Conservation (phyloP, 2,797 vertebrate species). For the Moxostoma hubbsi region DNA sequence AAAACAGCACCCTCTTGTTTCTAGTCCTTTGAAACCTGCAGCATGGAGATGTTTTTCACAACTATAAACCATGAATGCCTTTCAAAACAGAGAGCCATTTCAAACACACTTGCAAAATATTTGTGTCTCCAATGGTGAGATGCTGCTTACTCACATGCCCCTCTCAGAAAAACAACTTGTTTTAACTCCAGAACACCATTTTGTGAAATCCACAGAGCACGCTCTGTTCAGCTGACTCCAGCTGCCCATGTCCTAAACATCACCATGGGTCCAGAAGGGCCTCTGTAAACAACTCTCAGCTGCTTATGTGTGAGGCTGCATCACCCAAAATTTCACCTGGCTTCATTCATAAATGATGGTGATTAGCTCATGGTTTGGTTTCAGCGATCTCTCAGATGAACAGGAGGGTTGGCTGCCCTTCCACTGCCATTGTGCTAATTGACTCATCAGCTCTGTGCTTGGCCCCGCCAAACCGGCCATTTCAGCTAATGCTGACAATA, state of each 20-base stretch:
- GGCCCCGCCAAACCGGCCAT: constrained; percentile 38
- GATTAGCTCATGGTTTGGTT: constrained; percentile 33
- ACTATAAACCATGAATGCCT: constrained; percentile 23
- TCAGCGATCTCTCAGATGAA: constrained; percentile 36
- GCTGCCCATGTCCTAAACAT: constrained; percentile 18
- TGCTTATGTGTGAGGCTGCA: constrained; percentile 11
- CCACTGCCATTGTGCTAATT: constrained; percentile 51
- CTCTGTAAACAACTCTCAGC: constrained; percentile 30
- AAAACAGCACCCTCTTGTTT: neutral
- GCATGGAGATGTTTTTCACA: constrained; percentile 21
- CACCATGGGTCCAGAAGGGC: constrained; percentile 46
- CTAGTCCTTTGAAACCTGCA: neutral
- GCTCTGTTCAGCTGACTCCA: constrained; percentile 25
- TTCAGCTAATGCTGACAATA: constrained; percentile 45
- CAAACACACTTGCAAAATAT: constrained; percentile 19
- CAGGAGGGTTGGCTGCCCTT: constrained; percentile 47
- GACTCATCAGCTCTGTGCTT: constrained; percentile 50
- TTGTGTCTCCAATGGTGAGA: neutral
- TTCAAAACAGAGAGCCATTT: constrained; percentile 9
- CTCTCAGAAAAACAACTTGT: constrained; percentile 27
- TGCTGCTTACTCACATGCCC: constrained; percentile 37
- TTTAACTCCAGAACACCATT: neutral
- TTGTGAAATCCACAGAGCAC: constrained; percentile 29
- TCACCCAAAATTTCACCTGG: constrained; percentile 26
- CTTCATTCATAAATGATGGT: constrained; percentile 46